Percentiles rank a stretch among this genome's conserved stretches.
Conservation (phyloP, 2,888 invertebrate genomes). For the Nomada hirtipes region DNA sequence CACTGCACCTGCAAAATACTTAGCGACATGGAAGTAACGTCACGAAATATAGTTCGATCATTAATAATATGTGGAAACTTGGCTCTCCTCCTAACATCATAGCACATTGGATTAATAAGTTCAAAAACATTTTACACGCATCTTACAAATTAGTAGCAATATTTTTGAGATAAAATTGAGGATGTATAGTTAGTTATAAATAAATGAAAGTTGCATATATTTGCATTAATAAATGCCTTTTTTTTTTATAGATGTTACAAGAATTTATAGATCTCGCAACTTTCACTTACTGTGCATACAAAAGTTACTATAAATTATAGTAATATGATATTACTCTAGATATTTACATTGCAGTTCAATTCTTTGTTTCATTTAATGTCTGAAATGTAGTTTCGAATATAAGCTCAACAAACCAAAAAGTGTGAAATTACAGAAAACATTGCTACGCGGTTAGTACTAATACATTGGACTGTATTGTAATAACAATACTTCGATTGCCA, state of each 20-base stretch:
- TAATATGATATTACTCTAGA: slow-evolving; percentile 80
- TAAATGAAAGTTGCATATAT: slow-evolving; percentile 78
- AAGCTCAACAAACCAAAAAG: slow-evolving; percentile 7
- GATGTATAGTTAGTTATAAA: slow-evolving; percentile 70
- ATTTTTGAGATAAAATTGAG: slow-evolving; percentile 72
- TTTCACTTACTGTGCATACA: slow-evolving; percentile 81
- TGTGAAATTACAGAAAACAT: background rate
- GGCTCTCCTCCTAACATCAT: slow-evolving; percentile 70
- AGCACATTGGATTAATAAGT: slow-evolving; percentile 70
- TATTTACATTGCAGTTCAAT: slow-evolving; percentile 81
- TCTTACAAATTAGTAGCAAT: slow-evolving; percentile 77
- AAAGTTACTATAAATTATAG: slow-evolving; percentile 79
- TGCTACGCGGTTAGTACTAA: background rate
- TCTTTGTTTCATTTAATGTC: slow-evolving; percentile 38
- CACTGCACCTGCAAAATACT: slow-evolving; percentile 84
- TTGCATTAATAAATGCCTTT: slow-evolving; percentile 14
- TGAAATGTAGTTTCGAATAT: background rate
- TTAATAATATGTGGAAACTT: slow-evolving; percentile 67
- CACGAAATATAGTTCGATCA: slow-evolving; percentile 70
- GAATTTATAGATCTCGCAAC: slow-evolving; percentile 69
- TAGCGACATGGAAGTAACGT: slow-evolving; percentile 79
- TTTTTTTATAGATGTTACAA: slow-evolving; percentile 24
- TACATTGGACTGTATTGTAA: slow-evolving; percentile 22
- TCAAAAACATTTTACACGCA: slow-evolving; percentile 71
- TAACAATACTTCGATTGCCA: slow-evolving; percentile 17